Conservation (phyloP, 1,140 invertebrate species). For the Amphibalanus amphitrite region DNA sequence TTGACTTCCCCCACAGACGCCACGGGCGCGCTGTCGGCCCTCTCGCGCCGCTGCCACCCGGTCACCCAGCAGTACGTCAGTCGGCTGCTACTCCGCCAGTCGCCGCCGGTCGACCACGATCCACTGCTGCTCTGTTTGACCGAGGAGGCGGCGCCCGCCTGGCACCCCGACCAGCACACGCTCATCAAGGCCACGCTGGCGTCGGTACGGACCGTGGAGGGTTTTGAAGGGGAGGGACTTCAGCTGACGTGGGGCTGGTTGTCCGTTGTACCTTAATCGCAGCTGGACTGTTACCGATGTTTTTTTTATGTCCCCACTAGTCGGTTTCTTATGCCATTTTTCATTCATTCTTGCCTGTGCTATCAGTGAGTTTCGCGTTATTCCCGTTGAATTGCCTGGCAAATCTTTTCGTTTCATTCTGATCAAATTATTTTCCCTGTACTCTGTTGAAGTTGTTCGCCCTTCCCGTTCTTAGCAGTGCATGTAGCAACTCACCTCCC, state of each 20-base stretch:
- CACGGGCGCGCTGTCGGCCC: not conserved
- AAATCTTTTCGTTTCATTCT: too few species aligned
- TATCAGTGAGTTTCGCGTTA: not conserved
- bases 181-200: not conserved
- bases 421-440: too few species aligned
- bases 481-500: too few species aligned
- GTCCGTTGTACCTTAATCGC: not conserved
- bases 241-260: too few species aligned
- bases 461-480: too few species aligned
- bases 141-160: not conserved
- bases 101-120: not conserved
- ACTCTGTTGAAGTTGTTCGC: too few species aligned
- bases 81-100: not conserved
- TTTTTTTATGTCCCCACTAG: too few species aligned
- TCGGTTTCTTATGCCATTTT: too few species aligned
- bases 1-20: not conserved
- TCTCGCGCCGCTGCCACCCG: not conserved
- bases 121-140: not conserved
- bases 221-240: too few species aligned
- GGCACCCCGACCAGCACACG: not conserved
- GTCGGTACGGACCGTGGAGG: not conserved
- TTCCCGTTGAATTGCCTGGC: not conserved
- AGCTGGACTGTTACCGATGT: too few species aligned
- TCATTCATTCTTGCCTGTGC: too few species aligned
- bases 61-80: not conserved